Evolutionary conservation across 2,797 vertebrate species (phyloP), one percentile per base, ranked within the genome.

Genomic region (Oryzias dopingdopingensis): DNA sequence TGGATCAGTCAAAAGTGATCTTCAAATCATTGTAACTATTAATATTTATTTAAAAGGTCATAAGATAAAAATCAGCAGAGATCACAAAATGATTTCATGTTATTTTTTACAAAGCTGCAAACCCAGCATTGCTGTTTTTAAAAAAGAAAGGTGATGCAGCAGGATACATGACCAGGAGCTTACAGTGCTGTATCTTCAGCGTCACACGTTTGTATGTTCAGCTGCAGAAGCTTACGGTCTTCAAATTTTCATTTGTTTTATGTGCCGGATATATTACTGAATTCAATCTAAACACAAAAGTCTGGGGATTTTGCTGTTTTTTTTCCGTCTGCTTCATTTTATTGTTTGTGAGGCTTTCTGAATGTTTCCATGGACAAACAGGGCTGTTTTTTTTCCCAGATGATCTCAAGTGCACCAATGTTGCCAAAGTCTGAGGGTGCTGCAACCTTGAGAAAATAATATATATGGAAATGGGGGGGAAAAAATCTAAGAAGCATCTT

Each of bases 371-470:
- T 85, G 81, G 82, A 84, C 82, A 75, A 85, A 85, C 79, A 77
- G 78, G 79, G 81, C 71, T 77, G 71, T 68, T 77, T 78, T 77
- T 42, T 52, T 59, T 64, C 72, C 80, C 46, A 49, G 87, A 81
- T 79, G 71, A 85, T 88, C 87, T 85, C 75, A 81, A 84, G 80
- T 71, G 80, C 85, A 79, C 78, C 85, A 72, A 80, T 24, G 81
- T 84, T 85, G 85, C 85, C 87, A 86, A 89, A 83, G 81, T 87
- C 81, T 89, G 86, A 85, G 82, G 89, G 85, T 83, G 86, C 83
- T n/a, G 70, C 88, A 89, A 87, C 89, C 90, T 90, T 91, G 90
- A 89, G 87, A 88, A 89, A 90, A 92, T 91, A 90, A 91, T 91
- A 92, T 91, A 91, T 91, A 91, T 92, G 89, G 89, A 92, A 92